These are phyloP conservation scores for Eupithecia insigniata DNA, from an alignment of 2,888 invertebrate species.

Conservation along the genomic window DNA sequence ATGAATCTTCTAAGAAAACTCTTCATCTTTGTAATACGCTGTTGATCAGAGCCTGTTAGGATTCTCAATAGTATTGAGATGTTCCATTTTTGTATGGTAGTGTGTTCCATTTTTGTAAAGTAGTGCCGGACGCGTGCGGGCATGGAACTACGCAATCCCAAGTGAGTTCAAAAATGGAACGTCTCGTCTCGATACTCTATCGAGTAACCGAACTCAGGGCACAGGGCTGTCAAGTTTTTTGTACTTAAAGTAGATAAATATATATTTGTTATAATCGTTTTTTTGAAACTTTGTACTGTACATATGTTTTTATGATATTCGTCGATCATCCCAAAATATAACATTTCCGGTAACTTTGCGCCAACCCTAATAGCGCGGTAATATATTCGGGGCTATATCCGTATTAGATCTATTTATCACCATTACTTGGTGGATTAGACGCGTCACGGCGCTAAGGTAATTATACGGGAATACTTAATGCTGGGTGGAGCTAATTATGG, in stretches of 20 bases:
- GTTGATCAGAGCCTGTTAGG: not conserved
- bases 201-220: not conserved
- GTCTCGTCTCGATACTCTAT: not conserved
- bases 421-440: constrained; percentile 75
- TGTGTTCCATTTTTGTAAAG: too few relatives aligned
- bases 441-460: constrained; percentile 73
- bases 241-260: not conserved
- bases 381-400: constrained; percentile 68
- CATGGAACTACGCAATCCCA: too few relatives aligned
- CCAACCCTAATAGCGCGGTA: constrained; percentile 50
- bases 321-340: not conserved
- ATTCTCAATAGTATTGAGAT: not conserved
- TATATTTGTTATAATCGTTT: too few relatives aligned
- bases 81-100: too few relatives aligned
- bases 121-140: too few relatives aligned
- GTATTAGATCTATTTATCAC: constrained; percentile 77
- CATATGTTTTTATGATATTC: too few relatives aligned
- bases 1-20: not conserved
- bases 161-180: too few relatives aligned
- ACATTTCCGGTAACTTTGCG: not conserved
- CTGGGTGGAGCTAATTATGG: constrained; percentile 63
- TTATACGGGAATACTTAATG: constrained; percentile 78
- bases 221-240: not conserved
- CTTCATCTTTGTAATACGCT: not conserved
- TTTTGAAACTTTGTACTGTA: too few relatives aligned